These are phyloP conservation scores for Pluvianellus socialis DNA, from an alignment of 2,113 vertebrate species.

Conservation along the genomic window DNA sequence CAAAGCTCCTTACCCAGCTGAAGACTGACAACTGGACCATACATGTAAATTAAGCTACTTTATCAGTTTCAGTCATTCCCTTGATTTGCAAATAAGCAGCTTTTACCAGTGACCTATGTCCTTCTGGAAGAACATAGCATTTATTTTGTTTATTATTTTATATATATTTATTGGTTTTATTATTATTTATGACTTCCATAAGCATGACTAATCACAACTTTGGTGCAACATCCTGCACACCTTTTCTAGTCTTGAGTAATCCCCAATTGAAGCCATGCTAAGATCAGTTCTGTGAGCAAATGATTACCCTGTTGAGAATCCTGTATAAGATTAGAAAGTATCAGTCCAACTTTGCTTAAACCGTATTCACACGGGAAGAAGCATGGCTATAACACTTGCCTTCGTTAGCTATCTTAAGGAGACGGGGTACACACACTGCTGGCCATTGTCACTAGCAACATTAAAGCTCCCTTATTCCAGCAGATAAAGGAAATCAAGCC, in stretches of 20 bases:
- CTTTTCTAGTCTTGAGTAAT: background rate
- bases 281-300: background rate
- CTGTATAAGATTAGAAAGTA: background rate
- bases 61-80: background rate
- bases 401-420: background rate
- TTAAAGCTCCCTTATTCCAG: background rate
- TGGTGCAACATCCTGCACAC: background rate
- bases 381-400: fast-evolving
- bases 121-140: background rate
- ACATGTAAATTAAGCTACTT: background rate
- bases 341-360: background rate
- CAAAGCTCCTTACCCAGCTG: background rate
- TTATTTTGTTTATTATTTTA: background rate
- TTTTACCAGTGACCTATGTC: background rate
- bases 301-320: background rate
- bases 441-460: too few species aligned
- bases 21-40: background rate
- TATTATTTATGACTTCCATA: background rate
- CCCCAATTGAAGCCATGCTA: background rate
- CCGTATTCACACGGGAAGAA: background rate
- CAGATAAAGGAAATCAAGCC: background rate
- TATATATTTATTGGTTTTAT: too few species aligned
- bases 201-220: background rate
- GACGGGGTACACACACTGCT: background rate
- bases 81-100: background rate